These are phyloP conservation scores for Boulengeromyrus knoepffleri DNA, from an alignment of 2,113 vertebrate genomes.

Conservation along the genomic window DNA sequence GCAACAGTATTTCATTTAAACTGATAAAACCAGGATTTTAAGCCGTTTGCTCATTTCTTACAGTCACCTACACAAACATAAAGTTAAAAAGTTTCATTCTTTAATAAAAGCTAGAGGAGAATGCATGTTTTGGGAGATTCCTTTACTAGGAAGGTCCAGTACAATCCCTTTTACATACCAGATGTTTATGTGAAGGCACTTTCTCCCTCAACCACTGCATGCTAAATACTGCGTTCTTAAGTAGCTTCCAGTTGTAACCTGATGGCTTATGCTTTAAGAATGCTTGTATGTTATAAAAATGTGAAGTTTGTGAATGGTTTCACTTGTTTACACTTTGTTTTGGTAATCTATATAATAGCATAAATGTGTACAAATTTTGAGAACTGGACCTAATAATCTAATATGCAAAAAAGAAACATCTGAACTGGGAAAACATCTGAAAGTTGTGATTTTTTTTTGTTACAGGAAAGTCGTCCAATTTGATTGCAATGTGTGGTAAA, in stretches of 20 bases:
- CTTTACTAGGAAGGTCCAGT: not conserved
- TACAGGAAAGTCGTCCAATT: not conserved
- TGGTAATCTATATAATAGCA: not conserved
- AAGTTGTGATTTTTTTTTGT: not conserved
- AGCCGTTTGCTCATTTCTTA: not conserved
- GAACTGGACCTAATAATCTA: not conserved
- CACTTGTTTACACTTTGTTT: conserved; percentile 18
- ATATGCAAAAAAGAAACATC: not conserved
- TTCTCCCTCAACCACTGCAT: conserved; percentile 28
- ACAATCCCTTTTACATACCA: not conserved
- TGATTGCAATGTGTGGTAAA: not conserved
- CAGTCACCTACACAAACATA: not conserved
- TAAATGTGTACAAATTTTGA: not conserved
- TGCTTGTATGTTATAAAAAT: conserved; percentile 31
- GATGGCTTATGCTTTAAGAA: conserved; percentile 31
- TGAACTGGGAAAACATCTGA: not conserved
- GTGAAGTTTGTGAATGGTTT: conserved; percentile 38
- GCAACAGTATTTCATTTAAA: not conserved
- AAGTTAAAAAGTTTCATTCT: not conserved
- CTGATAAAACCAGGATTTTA: not conserved
- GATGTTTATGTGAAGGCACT: not conserved
- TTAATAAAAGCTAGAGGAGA: not conserved
- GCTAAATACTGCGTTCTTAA: conserved; percentile 28
- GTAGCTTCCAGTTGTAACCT: conserved; percentile 39
- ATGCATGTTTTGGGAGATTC: not conserved